Evolutionary conservation across 2,797 vertebrate species (phyloP), one percentile per base, ranked within the genome.

Genomic region (Chaunax sp.): DNA sequence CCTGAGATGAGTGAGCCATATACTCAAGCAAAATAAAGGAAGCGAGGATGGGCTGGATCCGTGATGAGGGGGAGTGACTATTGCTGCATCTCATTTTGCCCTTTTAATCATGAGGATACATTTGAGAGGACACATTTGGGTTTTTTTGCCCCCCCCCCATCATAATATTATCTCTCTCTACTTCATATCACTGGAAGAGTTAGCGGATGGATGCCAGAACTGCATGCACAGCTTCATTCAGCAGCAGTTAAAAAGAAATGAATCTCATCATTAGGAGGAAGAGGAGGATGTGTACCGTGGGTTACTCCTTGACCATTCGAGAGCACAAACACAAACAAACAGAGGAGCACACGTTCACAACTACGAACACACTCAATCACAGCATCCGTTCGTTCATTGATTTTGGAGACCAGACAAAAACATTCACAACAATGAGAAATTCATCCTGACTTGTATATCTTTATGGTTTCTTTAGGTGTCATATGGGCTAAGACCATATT

Each of bases 21-120:
- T 93, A 95, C 95, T 97, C 96, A 96, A 96, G 96, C 95, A 96
- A 96, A 96, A 97, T 97, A 95, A 97, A 95, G 92, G 85, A 89
- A 93, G 91, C 89, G 93, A 90, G 91, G 92, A 93, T 92, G 90
- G 90, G 92, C 90, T 64, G 64, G 70, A 59, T 60, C 73, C 51
- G 40, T 68, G 77, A 84, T 30, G 63, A 77, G 77, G 57, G 72
- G 73, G 78, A 75, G 78, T 50, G 70, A 69, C 79, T 61, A 72
- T 62, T 55, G 63, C 70, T 77, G 80, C 80, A 87, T 92, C 90
- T 92, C 86, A 91, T 90, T 90, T 90, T 82, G 80, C 72, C 81
- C 77, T 78, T 78, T 89, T 80, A 90, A 89, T 83, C 76, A 78
- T 37, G 67, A 90, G 72, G 74, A 86, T 81, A 80, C 75, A 78